A percentile compares a stretch with the other conserved stretches of the same genome.
Conservation (phyloP, 2,888 invertebrate species). For the Cerastis leucographa region DNA sequence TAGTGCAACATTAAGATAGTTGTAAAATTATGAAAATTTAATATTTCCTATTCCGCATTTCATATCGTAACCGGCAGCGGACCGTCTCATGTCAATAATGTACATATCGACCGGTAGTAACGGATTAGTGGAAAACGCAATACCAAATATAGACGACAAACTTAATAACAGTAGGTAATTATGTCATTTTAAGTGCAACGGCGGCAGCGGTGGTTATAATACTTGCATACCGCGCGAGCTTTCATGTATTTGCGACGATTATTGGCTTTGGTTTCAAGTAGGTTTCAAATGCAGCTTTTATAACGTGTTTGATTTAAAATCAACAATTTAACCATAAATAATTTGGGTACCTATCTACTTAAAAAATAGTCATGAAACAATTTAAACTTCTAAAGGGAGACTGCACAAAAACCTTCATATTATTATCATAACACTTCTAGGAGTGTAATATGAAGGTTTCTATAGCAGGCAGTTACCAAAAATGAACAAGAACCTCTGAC, state of each 20-base stretch:
- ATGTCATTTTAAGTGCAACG: slow-evolving; percentile 45
- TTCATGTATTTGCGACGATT: slow-evolving; percentile 20
- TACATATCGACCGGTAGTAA: slow-evolving; percentile 58
- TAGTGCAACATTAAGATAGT: slow-evolving; percentile 34
- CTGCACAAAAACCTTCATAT: not conserved
- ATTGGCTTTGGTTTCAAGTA: not conserved
- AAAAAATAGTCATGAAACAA: no score
- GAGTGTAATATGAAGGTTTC: not conserved
- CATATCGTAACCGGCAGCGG: slow-evolving; percentile 47
- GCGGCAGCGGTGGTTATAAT: slow-evolving; percentile 25
- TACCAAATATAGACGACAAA: slow-evolving; percentile 55
- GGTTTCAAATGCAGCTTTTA: not conserved
- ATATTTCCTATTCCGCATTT: slow-evolving; percentile 64
- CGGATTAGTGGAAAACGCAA: slow-evolving; percentile 52
- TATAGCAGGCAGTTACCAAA: not conserved
- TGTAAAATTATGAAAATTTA: slow-evolving; percentile 40
- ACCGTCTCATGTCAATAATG: slow-evolving; percentile 52
- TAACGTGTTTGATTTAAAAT: not conserved
- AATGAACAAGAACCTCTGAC: slow-evolving; percentile 10
- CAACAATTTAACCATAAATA: not conserved
- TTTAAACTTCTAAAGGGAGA: not conserved
- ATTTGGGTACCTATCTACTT: not conserved
- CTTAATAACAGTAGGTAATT: slow-evolving; percentile 51
- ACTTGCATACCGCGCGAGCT: slow-evolving; percentile 24
- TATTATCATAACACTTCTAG: not conserved